A percentile compares a stretch with the other conserved stretches of the same genome.
Conservation (phyloP, 2,113 vertebrate species). For the Craseonycteris thonglongyai region DNA sequence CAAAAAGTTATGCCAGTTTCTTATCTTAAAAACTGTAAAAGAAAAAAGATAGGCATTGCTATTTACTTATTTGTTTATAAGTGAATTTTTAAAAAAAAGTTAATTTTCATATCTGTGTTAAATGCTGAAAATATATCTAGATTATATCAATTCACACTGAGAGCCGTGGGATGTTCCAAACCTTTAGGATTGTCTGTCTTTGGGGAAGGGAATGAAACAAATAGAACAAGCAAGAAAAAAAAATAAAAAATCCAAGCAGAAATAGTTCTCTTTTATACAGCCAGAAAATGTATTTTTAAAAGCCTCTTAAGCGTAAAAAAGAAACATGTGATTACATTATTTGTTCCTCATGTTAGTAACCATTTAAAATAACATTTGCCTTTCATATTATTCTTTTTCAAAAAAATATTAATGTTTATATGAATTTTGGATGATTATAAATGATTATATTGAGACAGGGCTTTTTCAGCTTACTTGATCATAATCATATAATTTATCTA, state of each 20-base stretch:
- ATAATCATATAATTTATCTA: not conserved
- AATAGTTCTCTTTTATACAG: not conserved
- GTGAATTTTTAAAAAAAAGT: not conserved
- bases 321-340: not conserved
- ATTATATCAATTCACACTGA: not conserved
- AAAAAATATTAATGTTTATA: not conserved
- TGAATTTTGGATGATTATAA: not conserved
- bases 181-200: not conserved
- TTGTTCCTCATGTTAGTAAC: not conserved
- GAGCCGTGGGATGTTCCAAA: not conserved
- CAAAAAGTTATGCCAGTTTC: not conserved
- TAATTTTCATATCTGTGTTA: not conserved
- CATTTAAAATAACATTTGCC: not conserved
- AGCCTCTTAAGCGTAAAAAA: not conserved
- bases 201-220: not conserved
- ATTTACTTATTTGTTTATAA: not conserved
- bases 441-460: not conserved
- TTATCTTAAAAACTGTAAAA: not conserved
- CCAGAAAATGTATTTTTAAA: too few species aligned
- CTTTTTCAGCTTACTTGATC: not conserved
- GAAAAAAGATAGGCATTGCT: not conserved
- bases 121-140: not conserved
- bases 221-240: not conserved
- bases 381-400: constrained; percentile 19
- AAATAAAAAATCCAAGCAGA: not conserved